Evolutionary conservation across 2,113 vertebrate genomes (phyloP), one percentile per base, ranked within the genome.

Genomic region (Mesoclemmys tuberculata): DNA sequence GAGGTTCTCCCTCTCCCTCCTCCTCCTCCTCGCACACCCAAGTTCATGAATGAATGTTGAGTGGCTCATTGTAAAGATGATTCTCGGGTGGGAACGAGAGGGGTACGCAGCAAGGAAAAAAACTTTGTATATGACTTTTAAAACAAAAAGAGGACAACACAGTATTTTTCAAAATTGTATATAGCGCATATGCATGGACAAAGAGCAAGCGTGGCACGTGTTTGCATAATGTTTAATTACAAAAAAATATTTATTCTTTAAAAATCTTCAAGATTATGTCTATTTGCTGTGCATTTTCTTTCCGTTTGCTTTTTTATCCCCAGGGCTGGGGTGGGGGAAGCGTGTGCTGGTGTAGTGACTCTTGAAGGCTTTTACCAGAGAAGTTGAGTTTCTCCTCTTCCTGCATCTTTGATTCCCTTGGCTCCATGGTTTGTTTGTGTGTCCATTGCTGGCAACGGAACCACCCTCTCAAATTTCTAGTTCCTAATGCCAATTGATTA

Each of bases 171-270:
- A 99, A 99, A 98, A 99, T 99, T 99, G 99, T 99, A 99, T 99
- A 99, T 99, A 99, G 99, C 98, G 98, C 99, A 99, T 99, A 99
- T 99, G 99, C 99, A 99, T 99, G 99, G 98, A 99, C 98, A 98
- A 99, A 99, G 98, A 98, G 98, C 99, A 99, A 99, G 99, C 98
- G 99, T 99, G 99, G 99, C 99, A 99, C 99, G 99, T 99, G 99
- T 99, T 99, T 99, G 99, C 99, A 99, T 99, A 98, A 99, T 99
- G 99, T 99, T 99, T 99, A 99, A 99, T 99, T 98, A 99, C 98
- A 98, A 98, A 98, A 98, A 99, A 99, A 99, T 99, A 99, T 99
- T 99, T 99, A 99, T 99, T 99, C 99, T 99, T 99, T 99, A 98
- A 99, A 99, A 98, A 98, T 99, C 99, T 99, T 99, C 97, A 98